Base-by-base conservation (phyloP, 2,888 invertebrate genomes). In the Arrhopalites spinosus region DNA sequence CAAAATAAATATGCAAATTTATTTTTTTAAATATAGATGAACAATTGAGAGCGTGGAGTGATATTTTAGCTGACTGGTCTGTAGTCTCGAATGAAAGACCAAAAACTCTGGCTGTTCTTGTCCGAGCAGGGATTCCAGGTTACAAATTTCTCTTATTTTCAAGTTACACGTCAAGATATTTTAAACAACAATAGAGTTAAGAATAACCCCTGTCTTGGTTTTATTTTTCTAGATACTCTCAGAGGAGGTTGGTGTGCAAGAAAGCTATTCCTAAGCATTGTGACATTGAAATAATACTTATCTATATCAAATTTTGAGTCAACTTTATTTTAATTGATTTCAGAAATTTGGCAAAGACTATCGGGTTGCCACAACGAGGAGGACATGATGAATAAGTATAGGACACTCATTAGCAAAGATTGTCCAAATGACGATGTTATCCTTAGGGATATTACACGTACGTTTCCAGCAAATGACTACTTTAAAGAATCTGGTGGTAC, bases 391-490 rank as follows among this genome's bases (percentile, higher is more conserved):
- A 96, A 98, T 84, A 93, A 92, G 17, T 99, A 98, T 86, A 89
- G 95, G 83, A 90, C 93, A 66, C 90, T 98, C 64, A 94, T 98
- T 77, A 94, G 95, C 80, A 96, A 96, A 95, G 97, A 98, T 82
- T 96, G 96, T 83, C 91, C 92, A 71, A 95, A 94, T 86, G 99
- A 99, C 85, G 92, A 93, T 83, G 95, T 97, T 77, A 99, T 99
- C 84, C 91, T 94, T 84, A 89, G 98, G 73, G 99, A 99, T 86
- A 97, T 99, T 80, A 96, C 97, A 81, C 90, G 99, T 82, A 99
- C 99, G 45, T 99, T 98, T 88, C 98, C 99, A 13, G 99, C 98
- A 45, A 98, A 99, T 86, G 96, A 98, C 85, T 96, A 93, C 87
- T 99, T 99, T 88, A 94, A 94, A 86, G 96, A 97, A 86, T 92